Conservation (phyloP, 1,140 invertebrate species). For the Phthorimaea operculella region DNA sequence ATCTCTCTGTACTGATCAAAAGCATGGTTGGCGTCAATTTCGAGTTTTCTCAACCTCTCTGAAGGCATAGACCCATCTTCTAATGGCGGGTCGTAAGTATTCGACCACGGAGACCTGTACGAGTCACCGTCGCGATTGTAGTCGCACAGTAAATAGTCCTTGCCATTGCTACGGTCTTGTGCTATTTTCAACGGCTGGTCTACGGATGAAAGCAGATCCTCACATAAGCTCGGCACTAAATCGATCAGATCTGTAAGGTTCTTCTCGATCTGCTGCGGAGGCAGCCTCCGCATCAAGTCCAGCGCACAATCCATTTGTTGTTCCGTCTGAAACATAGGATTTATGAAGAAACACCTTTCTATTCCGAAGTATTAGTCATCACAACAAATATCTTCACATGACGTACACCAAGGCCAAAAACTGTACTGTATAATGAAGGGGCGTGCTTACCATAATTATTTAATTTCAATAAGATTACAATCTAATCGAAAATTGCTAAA, state of each 20-base stretch:
- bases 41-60: slow-evolving; percentile 93
- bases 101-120: slow-evolving; percentile 99
- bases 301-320: slow-evolving; percentile 98
- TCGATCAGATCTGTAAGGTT: slow-evolving; percentile 98
- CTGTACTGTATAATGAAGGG: too few relatives aligned
- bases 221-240: slow-evolving; percentile 93
- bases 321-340: slow-evolving; percentile 80
- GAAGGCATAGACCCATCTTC: slow-evolving; percentile 99
- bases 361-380: slow-evolving; percentile 58
- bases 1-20: slow-evolving; percentile 99
- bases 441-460: slow-evolving; percentile 25
- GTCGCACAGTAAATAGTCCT: slow-evolving; percentile 98
- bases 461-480: slow-evolving; percentile 8
- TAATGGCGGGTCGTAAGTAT: slow-evolving; percentile 96
- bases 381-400: slow-evolving; percentile 35
- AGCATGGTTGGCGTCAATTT: slow-evolving; percentile 97
- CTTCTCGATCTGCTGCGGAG: slow-evolving; percentile 99
- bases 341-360: slow-evolving; percentile 22
- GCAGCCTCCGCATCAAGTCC: slow-evolving; percentile 97
- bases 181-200: slow-evolving; percentile 99
- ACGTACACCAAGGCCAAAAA: not conserved
- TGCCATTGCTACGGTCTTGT: slow-evolving; percentile 92
- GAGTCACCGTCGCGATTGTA: slow-evolving; percentile 99
- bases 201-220: slow-evolving; percentile 96
- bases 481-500: slow-evolving; percentile 11